Base-by-base conservation (phyloP, 2,113 vertebrate species). In the Orientallactaga bullata region DNA sequence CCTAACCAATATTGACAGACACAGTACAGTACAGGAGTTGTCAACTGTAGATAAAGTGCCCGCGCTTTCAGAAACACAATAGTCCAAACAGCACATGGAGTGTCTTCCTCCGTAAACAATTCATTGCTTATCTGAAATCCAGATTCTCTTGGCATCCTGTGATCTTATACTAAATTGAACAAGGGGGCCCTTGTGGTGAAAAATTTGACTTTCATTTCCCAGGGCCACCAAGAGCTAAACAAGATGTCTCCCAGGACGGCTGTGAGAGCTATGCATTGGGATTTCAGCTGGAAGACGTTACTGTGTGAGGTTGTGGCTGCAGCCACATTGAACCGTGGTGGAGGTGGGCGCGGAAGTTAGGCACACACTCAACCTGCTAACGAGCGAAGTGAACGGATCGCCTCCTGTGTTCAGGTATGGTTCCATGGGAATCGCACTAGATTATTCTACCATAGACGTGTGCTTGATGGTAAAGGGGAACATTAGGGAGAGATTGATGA, bases 341-440 rank as follows among this genome's bases (percentile, higher is more conserved):
- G 51, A 47, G 23, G 8, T n/a, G 8, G 4, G 3, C 32, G 0
- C 20, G 55, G 24, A 81, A 55, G 18, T 60, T 28, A 0, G 2
- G 42, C n/a, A 0, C 16, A 2, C 3, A 2, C 1, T 0, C 51
- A 6, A 2, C 1, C 20, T 4, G 55, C 55, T 9, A 6, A 18
- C 35, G 9, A 2, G 11, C 37, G 7, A 35, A 20, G 2, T 28
- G 10, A 39, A 18, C 5, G 5, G 30, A 47, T 72, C 7, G 2
- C 55, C 47, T 60, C 26, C 61, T 18, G 0, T 30, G 42, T 77
- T 58, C 78, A 9, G 66, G n/a, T 71, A 16, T 35, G 11, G 26
- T 12, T 72, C 84, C 58, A 72, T 63, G 63, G 5, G 7, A 58
- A 86, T 28, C 7, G 0, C 10, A 4, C 39, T 66, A 26, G n/a